Percentiles rank a stretch among this genome's conserved stretches.
Conservation (phyloP, 2,113 vertebrate species). For the Barnardius zonarius region DNA sequence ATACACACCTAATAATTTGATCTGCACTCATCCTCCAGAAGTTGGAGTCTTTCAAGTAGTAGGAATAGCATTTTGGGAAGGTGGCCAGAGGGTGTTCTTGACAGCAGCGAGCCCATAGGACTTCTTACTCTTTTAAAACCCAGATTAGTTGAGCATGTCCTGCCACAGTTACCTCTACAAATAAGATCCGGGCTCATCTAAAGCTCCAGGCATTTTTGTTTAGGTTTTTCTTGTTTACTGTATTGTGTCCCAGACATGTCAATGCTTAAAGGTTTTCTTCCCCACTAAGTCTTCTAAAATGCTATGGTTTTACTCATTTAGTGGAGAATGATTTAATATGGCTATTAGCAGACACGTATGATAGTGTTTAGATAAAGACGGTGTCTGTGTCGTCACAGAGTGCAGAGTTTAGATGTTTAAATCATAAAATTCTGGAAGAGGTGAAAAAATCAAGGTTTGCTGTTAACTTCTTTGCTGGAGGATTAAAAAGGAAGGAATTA, state of each 20-base stretch:
- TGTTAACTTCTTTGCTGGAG: not conserved
- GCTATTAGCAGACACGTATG: not conserved
- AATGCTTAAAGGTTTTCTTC: not conserved
- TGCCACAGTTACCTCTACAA: not conserved
- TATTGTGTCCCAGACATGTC: not conserved
- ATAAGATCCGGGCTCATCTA: not conserved
- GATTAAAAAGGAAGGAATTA: not conserved
- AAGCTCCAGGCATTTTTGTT: not conserved
- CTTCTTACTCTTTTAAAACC: not conserved
- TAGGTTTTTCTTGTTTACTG: not conserved
- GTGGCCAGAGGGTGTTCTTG: not conserved
- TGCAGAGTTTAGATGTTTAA: not conserved
- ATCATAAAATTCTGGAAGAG: not conserved
- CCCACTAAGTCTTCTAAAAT: not conserved
- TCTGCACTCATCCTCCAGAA: not conserved
- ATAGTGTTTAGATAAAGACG: not conserved
- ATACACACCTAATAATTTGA: not conserved
- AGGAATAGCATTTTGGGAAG: not conserved
- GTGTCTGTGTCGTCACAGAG: not conserved
- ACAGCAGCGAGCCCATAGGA: not conserved
- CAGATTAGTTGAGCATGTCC: not conserved
- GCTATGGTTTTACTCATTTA: not conserved
- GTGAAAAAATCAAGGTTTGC: not conserved
- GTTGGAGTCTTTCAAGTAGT: not conserved
- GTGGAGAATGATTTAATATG: not conserved